Evolutionary conservation across 2,888 invertebrate species (phyloP), one percentile per base, ranked within the genome.

Genomic region (Apamea sordens): DNA sequence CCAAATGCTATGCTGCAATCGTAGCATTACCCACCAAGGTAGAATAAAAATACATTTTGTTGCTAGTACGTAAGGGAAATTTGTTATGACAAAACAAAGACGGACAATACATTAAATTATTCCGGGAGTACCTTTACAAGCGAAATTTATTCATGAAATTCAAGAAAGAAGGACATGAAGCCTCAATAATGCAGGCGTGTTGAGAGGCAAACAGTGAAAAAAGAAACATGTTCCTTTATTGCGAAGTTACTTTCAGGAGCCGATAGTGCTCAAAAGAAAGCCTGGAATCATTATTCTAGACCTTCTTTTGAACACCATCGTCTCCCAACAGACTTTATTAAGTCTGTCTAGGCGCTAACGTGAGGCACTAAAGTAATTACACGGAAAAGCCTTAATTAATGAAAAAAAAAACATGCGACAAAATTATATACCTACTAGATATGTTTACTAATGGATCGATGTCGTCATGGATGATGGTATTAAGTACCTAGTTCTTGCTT

Each of bases 141-240:
- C 65, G 21, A 67, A 76, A 81, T 81, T 36, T 82, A 81, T 81
- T 81, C 70, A 81, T 76, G 50, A 64, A 65, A 71, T 81, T 83
- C 77, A 67, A 71, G 41, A 70, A 50, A 81, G 65, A 65, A 82
- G 44, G 53, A 76, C 59, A n/a, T 75, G 41, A 70, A 59, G 47
- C 64, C 32, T 76, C 59, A 80, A 80, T 82, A 81, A 80, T 81
- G 28, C 67, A 80, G 47, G 70, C 76, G 44, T 83, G 70, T 71
- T 61, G 76, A 76, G 77, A 67, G 77, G 32, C 24, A 11, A 50
- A 59, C 41, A 18, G 61, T 63, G 15, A 65, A 68, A 83, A 76
- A 67, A 63, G 18, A n/a, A 70, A 82, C 32, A 21, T 36, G 50
- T 10, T 41, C 59, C 53, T 36, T 36, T 56, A 76, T 65, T 67